These are phyloP conservation scores for Acanthosepion lycidas DNA, from an alignment of 2,888 invertebrate genomes.

Conservation along the genomic window DNA sequence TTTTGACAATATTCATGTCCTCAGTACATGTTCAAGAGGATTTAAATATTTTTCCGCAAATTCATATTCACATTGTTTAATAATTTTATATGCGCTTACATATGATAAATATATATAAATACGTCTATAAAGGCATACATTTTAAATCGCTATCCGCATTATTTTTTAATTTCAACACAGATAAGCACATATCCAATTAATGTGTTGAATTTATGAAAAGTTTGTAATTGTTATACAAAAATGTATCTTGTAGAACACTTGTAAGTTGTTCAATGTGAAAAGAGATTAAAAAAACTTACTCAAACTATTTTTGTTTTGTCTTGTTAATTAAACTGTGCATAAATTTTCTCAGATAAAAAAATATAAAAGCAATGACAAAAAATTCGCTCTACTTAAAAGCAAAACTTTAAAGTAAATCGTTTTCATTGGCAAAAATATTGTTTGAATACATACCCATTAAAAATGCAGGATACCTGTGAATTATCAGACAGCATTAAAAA, in stretches of 20 bases:
- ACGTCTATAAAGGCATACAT: no score
- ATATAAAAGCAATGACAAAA: no score
- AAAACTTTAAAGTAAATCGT: neutral
- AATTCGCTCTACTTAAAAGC: no score
- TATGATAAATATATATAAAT: no score
- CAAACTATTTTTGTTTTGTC: neutral
- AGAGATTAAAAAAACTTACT: neutral
- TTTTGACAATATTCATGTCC: neutral
- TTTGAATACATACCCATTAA: neutral
- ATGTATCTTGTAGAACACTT: neutral
- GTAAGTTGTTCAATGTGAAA: neutral
- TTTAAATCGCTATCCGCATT: no score
- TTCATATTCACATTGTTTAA: no score
- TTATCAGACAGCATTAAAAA: neutral
- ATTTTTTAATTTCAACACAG: no score
- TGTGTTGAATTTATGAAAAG: no score
- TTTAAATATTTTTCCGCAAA: no score
- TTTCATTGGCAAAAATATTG: neutral
- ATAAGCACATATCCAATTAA: no score
- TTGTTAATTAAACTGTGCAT: neutral
- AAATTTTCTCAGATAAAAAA: neutral
- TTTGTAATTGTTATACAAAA: neutral
- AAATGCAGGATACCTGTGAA: neutral
- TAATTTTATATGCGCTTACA: no score
- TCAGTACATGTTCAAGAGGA: neutral